Base-by-base conservation (phyloP, 2,797 vertebrate species). In the Eulemur mongoz region DNA sequence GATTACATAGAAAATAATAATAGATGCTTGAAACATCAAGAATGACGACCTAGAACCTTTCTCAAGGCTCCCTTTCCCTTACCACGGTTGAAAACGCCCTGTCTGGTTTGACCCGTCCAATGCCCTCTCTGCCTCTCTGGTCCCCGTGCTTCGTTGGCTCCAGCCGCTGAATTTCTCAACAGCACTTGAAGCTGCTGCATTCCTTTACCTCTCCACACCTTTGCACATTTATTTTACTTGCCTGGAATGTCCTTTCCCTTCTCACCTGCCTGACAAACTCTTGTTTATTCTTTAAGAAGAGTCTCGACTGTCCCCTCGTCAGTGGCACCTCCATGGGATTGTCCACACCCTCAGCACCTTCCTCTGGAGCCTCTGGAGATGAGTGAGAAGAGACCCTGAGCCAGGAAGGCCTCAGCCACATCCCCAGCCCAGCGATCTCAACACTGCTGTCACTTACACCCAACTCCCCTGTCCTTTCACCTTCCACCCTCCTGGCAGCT, bases 21-120 rank as follows among this genome's bases (percentile, higher is more conserved):
- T 35, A 69, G 73, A 17, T 15, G 30, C 52, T 45, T 18, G 30
- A 70, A 97, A 89, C 45, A 52, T 45, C 27, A 48, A 69, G 45
- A 67, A 67, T 2, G 15, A 79, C 65, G 40, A n/a, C 14, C 7
- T 27, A 10, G 27, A 40, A 9, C 3, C 67, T 54, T 22, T n/a
- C 27, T 76, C 38, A 5, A 2, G 4, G 54, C 23, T 72, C 45
- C 4, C 7, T 54, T 43, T 50, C 14, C 38, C 20, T 59, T 45
- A 17, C 7, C 35, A 5, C 0, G 0, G 48, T 45, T 43, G 67
- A 43, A 70, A 54, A 43, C 0, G 0, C 18, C n/a, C 69, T 27
- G 32, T 48, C 30, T 30, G 15, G 69, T n/a, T 22, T 63, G 27
- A 30, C 32, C 32, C 35, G 18, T 14, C 4, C 18, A 70, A 1